Evolutionary conservation across 37 sponge, comb jelly and placozoan species (phyloP), one percentile per base, ranked within the genome.

Genomic region (Halichondria panicea): DNA sequence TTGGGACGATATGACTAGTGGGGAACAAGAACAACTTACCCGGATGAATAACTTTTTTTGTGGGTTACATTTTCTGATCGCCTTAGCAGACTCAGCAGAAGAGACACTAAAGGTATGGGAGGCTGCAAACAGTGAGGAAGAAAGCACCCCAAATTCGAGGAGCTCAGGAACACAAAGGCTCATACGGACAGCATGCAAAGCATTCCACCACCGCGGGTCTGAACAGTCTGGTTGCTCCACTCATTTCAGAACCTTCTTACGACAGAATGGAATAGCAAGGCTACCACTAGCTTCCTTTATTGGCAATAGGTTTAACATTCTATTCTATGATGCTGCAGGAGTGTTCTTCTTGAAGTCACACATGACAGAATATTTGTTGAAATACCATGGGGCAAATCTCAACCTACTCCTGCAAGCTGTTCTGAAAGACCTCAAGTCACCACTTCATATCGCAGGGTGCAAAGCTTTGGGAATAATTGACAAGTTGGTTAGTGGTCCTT

Each of bases 251-350:
- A 2, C 46, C 1, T 71, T 27, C 46, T 31, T 72, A 4, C 34
- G 55, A 15, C 8, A 27, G 8, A 42, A 71, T 33, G 81, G 81
- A 8, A 30, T 81, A 19, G 15, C 4, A 15, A 24, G 28, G 4
- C 4, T 72, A 22, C 72, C 81, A 30, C 45, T 81, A 38, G 81
- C 81, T 5, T 3, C 65, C 8, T 72, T 81, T 41, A 7, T 3
- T 21, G 73, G 72, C 35, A 81, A 81, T 32, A 72, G 73, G 1
- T 79, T 81, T 31, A 81, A 81, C 33, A 71, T 81, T 7, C 1
- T 81, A n/a, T 81, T 81, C 53, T 71, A 72, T 72, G 73, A 81
- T 72, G 81, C 57, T 33, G 73, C 55, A 38, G 81, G 66, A 50
- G 71, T 81, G 3, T 61, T 50, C 55, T 81, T 25, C 63, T 24